A percentile compares a stretch with the other conserved stretches of the same genome.
phyloP scores from a whole-genome alignment of 2,888 invertebrate genomes.

The Anodontia alba region DNA sequence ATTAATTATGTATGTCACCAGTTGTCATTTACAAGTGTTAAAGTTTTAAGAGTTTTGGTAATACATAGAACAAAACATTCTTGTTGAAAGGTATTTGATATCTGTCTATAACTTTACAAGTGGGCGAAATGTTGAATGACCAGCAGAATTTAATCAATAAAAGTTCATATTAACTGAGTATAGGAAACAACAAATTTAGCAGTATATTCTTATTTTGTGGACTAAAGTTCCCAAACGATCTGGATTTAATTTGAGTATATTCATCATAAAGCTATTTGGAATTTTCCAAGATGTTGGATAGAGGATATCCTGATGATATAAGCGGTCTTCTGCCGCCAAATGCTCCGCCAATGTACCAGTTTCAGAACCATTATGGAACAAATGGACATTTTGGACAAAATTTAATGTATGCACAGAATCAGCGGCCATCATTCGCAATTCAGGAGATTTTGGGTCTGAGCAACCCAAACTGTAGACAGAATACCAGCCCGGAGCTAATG shows the following conservation, averaged over 20 bases:
- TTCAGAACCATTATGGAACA: slow-evolving; percentile 64
- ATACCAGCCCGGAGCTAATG: slow-evolving; percentile 69
- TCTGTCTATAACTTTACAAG: slow-evolving; percentile 1
- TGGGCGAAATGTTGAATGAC: slow-evolving; percentile 18
- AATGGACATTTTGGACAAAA: slow-evolving; percentile 68
- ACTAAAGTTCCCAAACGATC: no score
- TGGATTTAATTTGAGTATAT: no score
- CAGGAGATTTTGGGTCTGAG: slow-evolving; percentile 92
- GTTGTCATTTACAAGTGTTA: slow-evolving; percentile 62
- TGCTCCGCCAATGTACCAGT: slow-evolving; percentile 61
- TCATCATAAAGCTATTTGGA: no score
- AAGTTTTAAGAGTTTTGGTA: slow-evolving; percentile 58
- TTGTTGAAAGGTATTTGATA: slow-evolving; percentile 20
- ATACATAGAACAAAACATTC: slow-evolving; percentile 40
- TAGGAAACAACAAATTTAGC: no score
- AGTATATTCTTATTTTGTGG: no score
- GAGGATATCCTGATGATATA: slow-evolving; percentile 62
- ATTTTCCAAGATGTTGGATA: slow-evolving; percentile 44
- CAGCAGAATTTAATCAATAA: neutral
- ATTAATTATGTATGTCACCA: slow-evolving; percentile 57
- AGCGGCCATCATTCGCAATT: slow-evolving; percentile 94
- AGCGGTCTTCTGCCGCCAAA: slow-evolving; percentile 57
- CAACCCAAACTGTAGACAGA: slow-evolving; percentile 60
- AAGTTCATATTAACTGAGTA: neutral
- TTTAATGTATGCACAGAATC: slow-evolving; percentile 86